A percentile compares a stretch with the other conserved stretches of the same genome.
Evolutionary conservation across 2,113 vertebrate genomes (phyloP).

Genomic region (Merops nubicus): DNA sequence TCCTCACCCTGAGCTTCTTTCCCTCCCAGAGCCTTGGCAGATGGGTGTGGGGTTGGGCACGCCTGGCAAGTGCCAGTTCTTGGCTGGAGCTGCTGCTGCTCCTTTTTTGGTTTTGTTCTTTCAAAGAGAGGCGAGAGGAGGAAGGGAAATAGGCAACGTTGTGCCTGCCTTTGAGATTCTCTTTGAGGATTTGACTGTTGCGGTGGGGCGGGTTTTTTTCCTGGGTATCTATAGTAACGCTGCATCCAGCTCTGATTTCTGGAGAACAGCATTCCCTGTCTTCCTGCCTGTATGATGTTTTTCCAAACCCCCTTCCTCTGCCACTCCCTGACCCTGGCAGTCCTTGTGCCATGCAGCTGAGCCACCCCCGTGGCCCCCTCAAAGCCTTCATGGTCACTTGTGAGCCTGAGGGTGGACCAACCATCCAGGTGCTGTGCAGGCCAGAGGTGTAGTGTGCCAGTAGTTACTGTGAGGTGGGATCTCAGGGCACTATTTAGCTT

Average conservation of each 20-base stretch:
- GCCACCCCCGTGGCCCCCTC: background rate
- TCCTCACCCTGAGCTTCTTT: rapidly evolving
- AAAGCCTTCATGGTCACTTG: rapidly evolving
- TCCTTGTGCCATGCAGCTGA: background rate
- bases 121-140: background rate
- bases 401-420: background rate
- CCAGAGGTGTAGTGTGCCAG: background rate
- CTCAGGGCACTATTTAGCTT: background rate
- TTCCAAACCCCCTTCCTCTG: background rate
- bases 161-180: background rate
- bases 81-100: conserved; percentile 36
- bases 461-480: background rate
- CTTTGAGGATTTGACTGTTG: background rate
- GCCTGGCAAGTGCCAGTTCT: background rate
- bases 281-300: background rate
- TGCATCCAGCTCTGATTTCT: background rate
- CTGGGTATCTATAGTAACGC: conserved; percentile 57
- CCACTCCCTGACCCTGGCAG: rapidly evolving
- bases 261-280: background rate
- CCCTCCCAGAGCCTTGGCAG: background rate
- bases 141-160: background rate
- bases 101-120: background rate
- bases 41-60: background rate
- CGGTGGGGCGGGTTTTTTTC: background rate
- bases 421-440: background rate